These are phyloP conservation scores for Neomonachus schauinslandi DNA, from an alignment of 2,113 vertebrate species.

Conservation along the genomic window DNA sequence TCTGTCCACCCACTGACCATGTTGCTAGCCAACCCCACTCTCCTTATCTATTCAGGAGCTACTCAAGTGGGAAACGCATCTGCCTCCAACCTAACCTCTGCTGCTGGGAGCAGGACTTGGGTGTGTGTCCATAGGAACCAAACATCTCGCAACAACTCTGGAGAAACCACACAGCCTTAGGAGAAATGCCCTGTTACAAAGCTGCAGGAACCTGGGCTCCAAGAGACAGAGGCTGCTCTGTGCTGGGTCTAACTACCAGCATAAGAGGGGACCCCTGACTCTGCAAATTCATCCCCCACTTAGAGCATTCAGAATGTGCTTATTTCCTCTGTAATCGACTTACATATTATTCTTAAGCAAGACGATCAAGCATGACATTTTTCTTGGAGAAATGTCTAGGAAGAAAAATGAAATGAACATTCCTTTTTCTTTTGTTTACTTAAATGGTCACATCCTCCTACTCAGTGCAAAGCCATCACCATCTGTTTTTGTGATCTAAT, in stretches of 20 bases:
- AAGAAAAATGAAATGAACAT: slow-evolving; percentile 25
- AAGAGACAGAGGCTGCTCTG: neutral
- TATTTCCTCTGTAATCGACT: neutral
- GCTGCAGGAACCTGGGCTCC: neutral
- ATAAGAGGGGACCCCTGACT: neutral
- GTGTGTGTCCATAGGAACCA: too few relatives aligned
- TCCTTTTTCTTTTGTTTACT: slow-evolving; percentile 61
- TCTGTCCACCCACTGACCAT: neutral
- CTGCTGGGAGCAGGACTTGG: neutral
- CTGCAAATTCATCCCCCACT: neutral
- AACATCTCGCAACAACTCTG: neutral
- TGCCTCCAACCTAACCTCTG: neutral
- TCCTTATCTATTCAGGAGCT: neutral
- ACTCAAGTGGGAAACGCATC: neutral
- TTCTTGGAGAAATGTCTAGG: slow-evolving; percentile 21
- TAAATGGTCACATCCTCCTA: slow-evolving; percentile 54
- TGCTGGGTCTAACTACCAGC: neutral
- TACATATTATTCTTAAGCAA: neutral
- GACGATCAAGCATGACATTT: neutral
- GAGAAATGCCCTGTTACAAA: neutral
- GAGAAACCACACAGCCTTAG: neutral
- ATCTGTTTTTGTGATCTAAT: slow-evolving; percentile 72
- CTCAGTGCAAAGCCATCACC: slow-evolving; percentile 40
- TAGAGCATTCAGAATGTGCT: neutral
- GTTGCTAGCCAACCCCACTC: neutral